Base-by-base conservation (phyloP, 1,140 invertebrate genomes). In the Drosophila burlai region DNA sequence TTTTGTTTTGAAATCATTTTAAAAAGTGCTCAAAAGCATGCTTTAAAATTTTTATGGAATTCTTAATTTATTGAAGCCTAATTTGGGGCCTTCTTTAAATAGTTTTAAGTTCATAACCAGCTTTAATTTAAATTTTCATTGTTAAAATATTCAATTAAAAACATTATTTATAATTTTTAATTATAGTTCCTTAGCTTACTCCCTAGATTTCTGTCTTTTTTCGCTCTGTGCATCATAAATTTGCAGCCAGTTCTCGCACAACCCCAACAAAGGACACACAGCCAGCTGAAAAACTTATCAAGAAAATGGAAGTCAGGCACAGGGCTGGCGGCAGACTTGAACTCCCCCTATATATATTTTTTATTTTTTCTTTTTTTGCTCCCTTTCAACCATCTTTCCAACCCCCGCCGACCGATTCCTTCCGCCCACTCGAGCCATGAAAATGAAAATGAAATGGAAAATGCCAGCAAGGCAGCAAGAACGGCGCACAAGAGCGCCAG, bases 251-350 rank as follows among this genome's bases (percentile, higher is more conserved):
- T 49, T 60, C 54, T 24, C 54, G 46, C 69, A 78, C 77, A 80
- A 76, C 71, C 77, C 73, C 77, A 69, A 81, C 81, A 81, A 64
- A 80, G 64, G 58, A 55, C 57, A 69, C 54, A 55, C 38, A 73
- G 47, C 46, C 43, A 58, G 52, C 75, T 55, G 36, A 68, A 81
- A 81, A 89, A 87, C 76, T 87, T 87, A 87, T 86, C 80, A 87
- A 89, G 83, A 89, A 87, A 87, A 89, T 87, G 84, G 83, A 87
- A 86, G 83, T 73, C 82, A 73, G 63, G 60, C 65, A 55, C 50
- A 55, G 34, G 52, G 52, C 52, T 38, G 52, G 54, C 54, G 54
- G 34, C 54, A 57, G 54, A 81, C 64, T 68, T 57, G 68, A 72
- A 69, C 65, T 49, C 62, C 61, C 83, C 63, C 71, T 57, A 15